phyloP scores from a whole-genome alignment of 2,888 invertebrate genomes.

The Drosophila infuscata region DNA sequence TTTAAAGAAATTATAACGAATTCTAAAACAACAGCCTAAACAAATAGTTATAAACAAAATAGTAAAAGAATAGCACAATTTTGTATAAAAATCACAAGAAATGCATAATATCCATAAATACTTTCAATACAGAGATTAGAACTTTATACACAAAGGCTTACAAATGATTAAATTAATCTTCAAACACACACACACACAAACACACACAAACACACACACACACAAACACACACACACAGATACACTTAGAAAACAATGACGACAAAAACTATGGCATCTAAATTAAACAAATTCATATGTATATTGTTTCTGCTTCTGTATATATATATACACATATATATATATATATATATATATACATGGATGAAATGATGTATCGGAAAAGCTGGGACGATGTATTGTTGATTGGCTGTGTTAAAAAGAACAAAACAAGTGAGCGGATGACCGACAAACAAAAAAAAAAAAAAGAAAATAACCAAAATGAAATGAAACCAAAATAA shows the following conservation, averaged over 20 bases:
- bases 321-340: conserved; percentile 25
- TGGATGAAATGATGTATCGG: conserved; percentile 22
- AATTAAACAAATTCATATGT: neutral
- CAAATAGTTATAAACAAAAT: conserved; percentile 65
- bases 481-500: conserved; percentile 15
- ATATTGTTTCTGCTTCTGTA: conserved; percentile 38
- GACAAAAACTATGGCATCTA: conserved; percentile 6
- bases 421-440: conserved; percentile 29
- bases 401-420: conserved; percentile 75
- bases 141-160: conserved; percentile 32
- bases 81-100: conserved; percentile 48
- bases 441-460: conserved; percentile 17
- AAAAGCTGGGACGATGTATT: conserved; percentile 44
- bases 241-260: conserved; percentile 10
- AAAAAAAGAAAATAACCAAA: neutral
- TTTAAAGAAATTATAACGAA: conserved; percentile 70
- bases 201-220: neutral
- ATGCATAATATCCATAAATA: conserved; percentile 36
- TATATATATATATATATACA: conserved; percentile 6
- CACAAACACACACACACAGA: conserved; percentile 24
- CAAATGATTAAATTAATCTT: conserved; percentile 6
- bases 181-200: neutral
- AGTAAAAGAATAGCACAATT: conserved; percentile 72
- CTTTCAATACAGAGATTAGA: conserved; percentile 30
- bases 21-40: conserved; percentile 70